Evolutionary conservation across 2,113 vertebrate genomes (phyloP).

Genomic region (Ranitomeya imitator): DNA sequence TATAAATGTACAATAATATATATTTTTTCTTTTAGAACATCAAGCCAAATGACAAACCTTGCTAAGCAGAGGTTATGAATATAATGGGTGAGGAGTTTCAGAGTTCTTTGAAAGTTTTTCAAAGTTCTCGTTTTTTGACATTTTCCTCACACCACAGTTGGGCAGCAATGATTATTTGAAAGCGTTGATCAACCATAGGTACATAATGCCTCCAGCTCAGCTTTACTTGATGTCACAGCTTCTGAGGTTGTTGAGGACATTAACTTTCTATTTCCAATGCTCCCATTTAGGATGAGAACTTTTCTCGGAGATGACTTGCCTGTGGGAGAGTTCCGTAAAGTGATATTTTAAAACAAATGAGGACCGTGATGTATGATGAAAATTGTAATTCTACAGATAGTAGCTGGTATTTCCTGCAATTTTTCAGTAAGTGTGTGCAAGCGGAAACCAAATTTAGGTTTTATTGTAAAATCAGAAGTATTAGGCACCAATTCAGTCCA

Average conservation of each 20-base stretch:
- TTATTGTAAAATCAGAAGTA: constrained; percentile 1
- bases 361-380: constrained; percentile 7
- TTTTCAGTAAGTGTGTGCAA: background rate
- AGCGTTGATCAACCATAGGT: constrained; percentile 29
- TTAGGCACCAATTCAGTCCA: background rate
- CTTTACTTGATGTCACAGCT: constrained; percentile 27
- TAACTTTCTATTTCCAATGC: constrained; percentile 32
- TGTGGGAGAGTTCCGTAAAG: constrained; percentile 35
- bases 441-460: background rate
- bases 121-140: background rate
- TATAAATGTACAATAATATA: background rate
- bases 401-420: background rate
- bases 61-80: background rate
- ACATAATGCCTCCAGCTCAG: constrained; percentile 41
- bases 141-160: constrained; percentile 20
- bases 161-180: constrained; percentile 17
- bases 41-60: background rate
- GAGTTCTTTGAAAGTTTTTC: background rate
- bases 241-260: constrained; percentile 40
- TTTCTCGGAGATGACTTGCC: constrained; percentile 37
- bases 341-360: constrained; percentile 2
- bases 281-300: constrained; percentile 26
- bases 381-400: background rate
- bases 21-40: background rate
- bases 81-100: background rate